These are phyloP conservation scores for Whitmania pigra DNA, from an alignment of 1,140 invertebrate genomes.

Conservation along the genomic window DNA sequence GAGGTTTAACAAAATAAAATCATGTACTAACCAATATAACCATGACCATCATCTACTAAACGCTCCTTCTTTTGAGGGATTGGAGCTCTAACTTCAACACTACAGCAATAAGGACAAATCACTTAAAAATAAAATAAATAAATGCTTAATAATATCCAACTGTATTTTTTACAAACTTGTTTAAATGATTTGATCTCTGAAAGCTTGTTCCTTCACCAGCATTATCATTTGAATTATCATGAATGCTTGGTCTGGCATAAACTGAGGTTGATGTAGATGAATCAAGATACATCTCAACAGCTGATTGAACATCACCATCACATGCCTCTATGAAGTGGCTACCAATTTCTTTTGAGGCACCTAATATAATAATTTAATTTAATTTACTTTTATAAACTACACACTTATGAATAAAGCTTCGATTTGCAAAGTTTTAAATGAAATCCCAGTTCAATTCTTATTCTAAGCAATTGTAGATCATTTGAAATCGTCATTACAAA, in stretches of 20 bases:
- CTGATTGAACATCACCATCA: slow-evolving; percentile 46
- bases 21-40: slow-evolving; percentile 1
- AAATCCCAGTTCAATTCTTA: too few species aligned
- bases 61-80: slow-evolving; percentile 54
- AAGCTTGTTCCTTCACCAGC: neutral
- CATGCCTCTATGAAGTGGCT: slow-evolving; percentile 44
- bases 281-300: slow-evolving; percentile 50
- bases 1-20: neutral
- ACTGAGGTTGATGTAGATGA: slow-evolving; percentile 22
- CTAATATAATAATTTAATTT: neutral
- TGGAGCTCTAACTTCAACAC: slow-evolving; percentile 50
- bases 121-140: slow-evolving; percentile 37
- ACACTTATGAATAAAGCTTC: too few species aligned
- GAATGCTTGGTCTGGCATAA: slow-evolving; percentile 6
- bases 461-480: too few species aligned
- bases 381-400: too few species aligned
- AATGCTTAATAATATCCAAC: slow-evolving; percentile 37
- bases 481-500: too few species aligned
- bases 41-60: slow-evolving; percentile 43
- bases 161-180: slow-evolving; percentile 1
- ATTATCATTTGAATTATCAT: slow-evolving; percentile 12
- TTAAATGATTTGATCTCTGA: neutral
- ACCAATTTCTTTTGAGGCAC: slow-evolving; percentile 25
- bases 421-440: too few species aligned
- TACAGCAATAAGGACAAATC: slow-evolving; percentile 30